These are phyloP conservation scores for Phrynosoma blainvillii DNA, from an alignment of 2,113 vertebrate species.

Conservation along the genomic window DNA sequence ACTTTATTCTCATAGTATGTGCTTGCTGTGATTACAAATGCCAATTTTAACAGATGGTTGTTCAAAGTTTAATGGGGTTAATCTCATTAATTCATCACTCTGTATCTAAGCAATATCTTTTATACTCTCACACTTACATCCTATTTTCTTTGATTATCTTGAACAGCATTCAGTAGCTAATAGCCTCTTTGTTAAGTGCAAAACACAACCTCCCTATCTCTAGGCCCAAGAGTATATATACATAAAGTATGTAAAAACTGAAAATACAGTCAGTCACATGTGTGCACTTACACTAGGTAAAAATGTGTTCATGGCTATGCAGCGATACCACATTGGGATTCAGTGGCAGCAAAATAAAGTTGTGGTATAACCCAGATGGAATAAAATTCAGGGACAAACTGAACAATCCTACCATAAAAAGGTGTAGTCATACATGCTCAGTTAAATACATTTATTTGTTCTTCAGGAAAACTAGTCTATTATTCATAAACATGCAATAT, in stretches of 20 bases:
- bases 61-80: neutral
- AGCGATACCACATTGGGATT: neutral
- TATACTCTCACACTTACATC: neutral
- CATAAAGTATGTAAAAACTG: neutral
- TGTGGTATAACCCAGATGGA: neutral
- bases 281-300: neutral
- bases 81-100: neutral
- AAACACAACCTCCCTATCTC: neutral
- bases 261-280: neutral
- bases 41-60: neutral
- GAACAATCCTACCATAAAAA: neutral
- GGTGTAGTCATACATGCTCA: neutral
- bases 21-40: neutral
- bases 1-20: neutral
- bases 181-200: neutral
- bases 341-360: neutral
- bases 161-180: neutral
- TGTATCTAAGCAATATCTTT: neutral
- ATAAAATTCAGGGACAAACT: neutral
- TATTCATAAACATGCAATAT: neutral
- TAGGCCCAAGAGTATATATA: neutral
- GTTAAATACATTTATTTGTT: neutral
- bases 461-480: neutral
- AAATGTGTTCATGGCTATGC: neutral
- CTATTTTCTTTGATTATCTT: no score